These are phyloP conservation scores for Plumapathes pennacea DNA, from an alignment of 92 coral and sea anemone species.

Conservation along the genomic window DNA sequence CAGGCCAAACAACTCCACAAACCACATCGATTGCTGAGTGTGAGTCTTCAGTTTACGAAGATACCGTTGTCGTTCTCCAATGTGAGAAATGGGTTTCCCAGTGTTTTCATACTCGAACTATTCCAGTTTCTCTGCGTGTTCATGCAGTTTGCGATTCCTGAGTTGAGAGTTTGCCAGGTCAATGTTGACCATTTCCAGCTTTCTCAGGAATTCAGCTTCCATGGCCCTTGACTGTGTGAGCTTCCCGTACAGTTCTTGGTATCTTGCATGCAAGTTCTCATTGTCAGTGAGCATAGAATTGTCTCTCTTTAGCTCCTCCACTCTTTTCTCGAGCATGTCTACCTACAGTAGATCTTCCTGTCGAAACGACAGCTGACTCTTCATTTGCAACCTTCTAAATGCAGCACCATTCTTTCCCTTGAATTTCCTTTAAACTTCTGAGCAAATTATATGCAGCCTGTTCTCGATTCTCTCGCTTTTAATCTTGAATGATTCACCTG, in stretches of 20 bases:
- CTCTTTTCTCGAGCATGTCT: too few species aligned
- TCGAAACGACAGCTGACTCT: too few species aligned
- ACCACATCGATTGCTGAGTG: constrained; percentile 49
- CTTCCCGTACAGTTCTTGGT: constrained; percentile 7
- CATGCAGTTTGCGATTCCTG: background rate
- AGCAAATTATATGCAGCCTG: too few species aligned
- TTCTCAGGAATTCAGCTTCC: constrained; percentile 4
- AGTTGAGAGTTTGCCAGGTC: background rate
- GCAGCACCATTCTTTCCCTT: background rate
- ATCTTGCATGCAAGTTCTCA: too few species aligned
- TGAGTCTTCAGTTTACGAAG: constrained; percentile 34
- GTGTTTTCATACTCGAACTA: constrained; percentile 2
- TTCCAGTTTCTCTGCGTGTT: constrained; percentile 6
- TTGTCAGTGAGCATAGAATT: too few species aligned
- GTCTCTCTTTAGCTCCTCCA: too few species aligned
- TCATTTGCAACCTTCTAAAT: too few species aligned
- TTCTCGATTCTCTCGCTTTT: too few species aligned
- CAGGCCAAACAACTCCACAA: constrained; percentile 52
- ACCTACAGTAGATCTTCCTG: too few species aligned
- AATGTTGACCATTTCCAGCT: background rate
- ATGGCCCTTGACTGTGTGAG: constrained; percentile 2
- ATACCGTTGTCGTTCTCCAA: constrained; percentile 25
- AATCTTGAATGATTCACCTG: too few species aligned
- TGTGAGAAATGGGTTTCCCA: background rate
- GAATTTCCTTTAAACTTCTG: background rate